Percentiles rank a stretch among this genome's conserved stretches.
phyloP scores from a whole-genome alignment of 2,888 invertebrate species.

The Apocheima hispidaria region DNA sequence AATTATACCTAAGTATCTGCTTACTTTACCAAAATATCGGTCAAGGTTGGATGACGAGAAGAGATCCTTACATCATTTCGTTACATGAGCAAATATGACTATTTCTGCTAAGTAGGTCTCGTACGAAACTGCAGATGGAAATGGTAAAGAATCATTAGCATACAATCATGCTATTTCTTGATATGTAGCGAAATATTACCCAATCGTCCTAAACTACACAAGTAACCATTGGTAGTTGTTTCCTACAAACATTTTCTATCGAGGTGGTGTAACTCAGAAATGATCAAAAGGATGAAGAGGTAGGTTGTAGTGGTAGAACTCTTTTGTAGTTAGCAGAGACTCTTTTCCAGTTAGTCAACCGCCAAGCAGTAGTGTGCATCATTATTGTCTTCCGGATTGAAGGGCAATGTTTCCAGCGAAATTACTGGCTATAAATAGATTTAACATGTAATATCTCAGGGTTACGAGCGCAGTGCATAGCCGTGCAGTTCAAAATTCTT shows the following conservation, averaged over 20 bases:
- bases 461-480: too few species aligned
- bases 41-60: conserved; percentile 20
- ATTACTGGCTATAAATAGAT: too few species aligned
- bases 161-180: conserved; percentile 35
- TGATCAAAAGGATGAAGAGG: too few species aligned
- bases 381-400: too few species aligned
- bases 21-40: conserved; percentile 25
- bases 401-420: too few species aligned
- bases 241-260: not conserved
- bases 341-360: too few species aligned
- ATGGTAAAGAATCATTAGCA: conserved; percentile 41
- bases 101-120: conserved; percentile 39
- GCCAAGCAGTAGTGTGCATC: too few species aligned
- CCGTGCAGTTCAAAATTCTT: too few species aligned
- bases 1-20: not conserved
- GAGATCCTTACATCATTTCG: conserved; percentile 28
- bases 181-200: conserved; percentile 22
- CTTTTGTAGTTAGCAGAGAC: too few species aligned
- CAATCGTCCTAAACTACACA: not conserved
- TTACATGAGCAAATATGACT: conserved; percentile 34
- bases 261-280: too few species aligned
- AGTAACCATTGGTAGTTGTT: not conserved
- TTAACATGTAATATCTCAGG: too few species aligned
- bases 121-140: conserved; percentile 37
- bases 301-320: too few species aligned